Conservation (phyloP, 1,140 invertebrate genomes). For the Achroia grisella region DNA sequence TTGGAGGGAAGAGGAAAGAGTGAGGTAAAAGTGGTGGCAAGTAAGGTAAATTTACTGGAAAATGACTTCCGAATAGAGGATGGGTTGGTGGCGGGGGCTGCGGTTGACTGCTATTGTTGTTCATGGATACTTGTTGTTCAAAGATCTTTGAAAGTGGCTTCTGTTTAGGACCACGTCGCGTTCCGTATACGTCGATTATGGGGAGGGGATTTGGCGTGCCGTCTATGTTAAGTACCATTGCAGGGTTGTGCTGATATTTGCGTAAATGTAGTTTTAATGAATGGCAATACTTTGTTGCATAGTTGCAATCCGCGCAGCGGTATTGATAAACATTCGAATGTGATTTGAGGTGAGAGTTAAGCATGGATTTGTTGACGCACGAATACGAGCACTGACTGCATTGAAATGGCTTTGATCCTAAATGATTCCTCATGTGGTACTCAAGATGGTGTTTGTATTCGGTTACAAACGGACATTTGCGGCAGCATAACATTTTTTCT, state of each 20-base stretch:
- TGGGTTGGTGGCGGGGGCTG: conserved; percentile 46
- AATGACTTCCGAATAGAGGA: conserved; percentile 59
- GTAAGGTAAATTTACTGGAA: conserved; percentile 62
- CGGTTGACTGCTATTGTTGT: conserved; percentile 26
- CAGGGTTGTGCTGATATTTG: conserved; percentile 92
- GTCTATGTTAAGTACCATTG: conserved; percentile 89
- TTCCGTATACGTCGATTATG: conserved; percentile 93
- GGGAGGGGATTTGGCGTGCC: conserved; percentile 89
- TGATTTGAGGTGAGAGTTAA: conserved; percentile 98
- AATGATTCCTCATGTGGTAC: conserved; percentile 97
- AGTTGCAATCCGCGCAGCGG: conserved; percentile 94
- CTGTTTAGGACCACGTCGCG: conserved; percentile 87
- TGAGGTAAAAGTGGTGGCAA: conserved; percentile 56
- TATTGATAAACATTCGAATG: conserved; percentile 98
- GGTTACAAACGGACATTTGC: conserved; percentile 96
- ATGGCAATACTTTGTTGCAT: conserved; percentile 99
- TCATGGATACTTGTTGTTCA: conserved; percentile 32
- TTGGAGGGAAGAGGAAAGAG: conserved; percentile 64
- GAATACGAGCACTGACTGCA: conserved; percentile 93
- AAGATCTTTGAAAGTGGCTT: conserved; percentile 67
- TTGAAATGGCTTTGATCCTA: conserved; percentile 97
- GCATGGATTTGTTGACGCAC: conserved; percentile 99
- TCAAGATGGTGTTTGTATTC: conserved; percentile 99
- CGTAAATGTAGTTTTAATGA: conserved; percentile 96
- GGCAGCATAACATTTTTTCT: conserved; percentile 93